A percentile compares a stretch with the other conserved stretches of the same genome.
Conservation (phyloP, 2,888 invertebrate genomes). For the Diarsia mendica region DNA sequence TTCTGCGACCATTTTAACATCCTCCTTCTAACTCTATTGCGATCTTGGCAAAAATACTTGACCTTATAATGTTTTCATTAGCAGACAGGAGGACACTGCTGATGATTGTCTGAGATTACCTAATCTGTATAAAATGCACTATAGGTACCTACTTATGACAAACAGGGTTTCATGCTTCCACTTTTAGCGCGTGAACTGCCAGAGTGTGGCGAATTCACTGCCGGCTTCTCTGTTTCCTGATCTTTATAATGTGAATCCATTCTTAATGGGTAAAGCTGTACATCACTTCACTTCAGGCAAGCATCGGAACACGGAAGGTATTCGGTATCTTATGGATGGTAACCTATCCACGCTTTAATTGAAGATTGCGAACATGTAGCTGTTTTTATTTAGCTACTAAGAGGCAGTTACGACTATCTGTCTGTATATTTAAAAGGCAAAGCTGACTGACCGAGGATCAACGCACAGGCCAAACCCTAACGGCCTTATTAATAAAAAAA, state of each 20-base stretch:
- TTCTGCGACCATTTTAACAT: background rate
- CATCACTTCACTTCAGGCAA: background rate
- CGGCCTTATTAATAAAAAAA: too few relatives aligned
- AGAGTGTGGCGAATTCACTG: too few relatives aligned
- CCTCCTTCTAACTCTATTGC: background rate
- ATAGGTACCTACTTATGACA: too few relatives aligned
- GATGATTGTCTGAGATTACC: background rate
- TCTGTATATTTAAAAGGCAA: too few relatives aligned
- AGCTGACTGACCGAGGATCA: too few relatives aligned
- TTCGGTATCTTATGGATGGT: background rate
- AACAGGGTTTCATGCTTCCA: too few relatives aligned
- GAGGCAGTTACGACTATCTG: background rate
- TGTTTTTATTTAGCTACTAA: background rate
- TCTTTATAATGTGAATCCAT: too few relatives aligned
- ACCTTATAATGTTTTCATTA: constrained; percentile 5
- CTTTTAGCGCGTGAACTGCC: too few relatives aligned
- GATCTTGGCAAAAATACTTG: background rate
- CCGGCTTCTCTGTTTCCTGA: too few relatives aligned
- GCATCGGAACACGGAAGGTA: background rate
- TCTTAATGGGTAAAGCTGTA: too few relatives aligned
- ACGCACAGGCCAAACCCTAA: too few relatives aligned
- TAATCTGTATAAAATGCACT: background rate
- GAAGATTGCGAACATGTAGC: too few relatives aligned
- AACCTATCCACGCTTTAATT: background rate
- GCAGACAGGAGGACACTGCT: background rate